Evolutionary conservation across 2,113 vertebrate genomes (phyloP).

Genomic region (Dendropsophus ebraccatus): DNA sequence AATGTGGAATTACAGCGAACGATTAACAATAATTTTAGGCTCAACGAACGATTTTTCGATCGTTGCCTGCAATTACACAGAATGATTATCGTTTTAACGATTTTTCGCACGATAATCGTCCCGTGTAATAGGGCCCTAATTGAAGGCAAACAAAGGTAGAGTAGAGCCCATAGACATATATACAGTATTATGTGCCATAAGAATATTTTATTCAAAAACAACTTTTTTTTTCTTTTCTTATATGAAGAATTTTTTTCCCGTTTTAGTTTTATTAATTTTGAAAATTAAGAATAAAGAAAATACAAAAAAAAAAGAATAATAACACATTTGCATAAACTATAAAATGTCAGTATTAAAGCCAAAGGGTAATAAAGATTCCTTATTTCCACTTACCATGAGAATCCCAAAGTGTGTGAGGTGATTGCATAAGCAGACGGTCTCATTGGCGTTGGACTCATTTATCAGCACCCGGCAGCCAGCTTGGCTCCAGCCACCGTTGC

Average conservation of each 20-base stretch:
- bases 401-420: constrained; percentile 95
- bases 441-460: constrained; percentile 72
- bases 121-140: too few relatives aligned
- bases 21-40: too few relatives aligned
- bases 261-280: not conserved
- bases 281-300: not conserved
- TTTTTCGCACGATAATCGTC: too few relatives aligned
- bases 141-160: not conserved
- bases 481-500: constrained; percentile 85
- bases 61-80: too few relatives aligned
- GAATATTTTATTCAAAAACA: not conserved
- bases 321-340: not conserved
- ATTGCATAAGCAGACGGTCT: constrained; percentile 86
- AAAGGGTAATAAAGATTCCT: not conserved
- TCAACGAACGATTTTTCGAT: too few relatives aligned
- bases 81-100: too few relatives aligned
- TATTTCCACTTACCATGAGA: constrained; percentile 82
- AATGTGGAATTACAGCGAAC: too few relatives aligned
- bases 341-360: not conserved
- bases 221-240: too few relatives aligned
- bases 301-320: not conserved
- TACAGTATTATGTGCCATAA: too few relatives aligned
- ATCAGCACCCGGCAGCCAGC: constrained; percentile 75
- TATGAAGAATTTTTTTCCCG: not conserved
- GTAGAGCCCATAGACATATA: too few relatives aligned